Evolutionary conservation across 1,140 invertebrate species (phyloP), one percentile per base, ranked within the genome.

Genomic region (Asbolus verrucosus): DNA sequence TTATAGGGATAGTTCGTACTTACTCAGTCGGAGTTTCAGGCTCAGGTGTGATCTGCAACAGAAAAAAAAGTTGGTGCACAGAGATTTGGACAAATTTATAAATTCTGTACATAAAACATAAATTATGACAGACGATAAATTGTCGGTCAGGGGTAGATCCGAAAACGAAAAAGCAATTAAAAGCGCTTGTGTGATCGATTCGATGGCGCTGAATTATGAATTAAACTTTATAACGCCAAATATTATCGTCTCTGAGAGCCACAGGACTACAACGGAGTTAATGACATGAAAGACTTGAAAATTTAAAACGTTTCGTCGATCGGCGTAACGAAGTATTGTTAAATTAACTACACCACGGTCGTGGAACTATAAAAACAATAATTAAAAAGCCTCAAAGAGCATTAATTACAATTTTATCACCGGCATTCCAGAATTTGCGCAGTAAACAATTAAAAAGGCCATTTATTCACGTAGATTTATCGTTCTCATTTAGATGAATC

Each of bases 391-490:
- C 46, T 54, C 46, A 8, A 11, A 16, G n/a, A 13, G 46, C 46
- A 54, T 54, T 36, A 62, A 62, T 62, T 62, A 62, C 31, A 62
- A 13, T 46, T 66, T 50, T 66, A 66, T 66, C 39, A 43, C 18
- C 27, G 63, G 30, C 24, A 50, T 50, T 63, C 19, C 18, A 30
- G 63, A 41, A 27, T 66, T 66, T 30, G 30, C 39, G 24, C 36
- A 14, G 63, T 66, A 66, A 66, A 66, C 63, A 66, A 66, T 66
- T 66, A 66, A 43, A 31, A 43, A 46, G 19, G 18, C 63, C 3
- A 66, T 66, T 66, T 46, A 66, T 66, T 46, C 6, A 1, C 39
- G 39, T 46, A 19, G 36, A 66, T 66, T 66, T 66, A 66, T 66
- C 14, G 39, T 33, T 11, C 11, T 50, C 36, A 66, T 66, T 66